Conservation (phyloP, 2,113 vertebrate genomes). For the Opisthocomus hoazin region DNA sequence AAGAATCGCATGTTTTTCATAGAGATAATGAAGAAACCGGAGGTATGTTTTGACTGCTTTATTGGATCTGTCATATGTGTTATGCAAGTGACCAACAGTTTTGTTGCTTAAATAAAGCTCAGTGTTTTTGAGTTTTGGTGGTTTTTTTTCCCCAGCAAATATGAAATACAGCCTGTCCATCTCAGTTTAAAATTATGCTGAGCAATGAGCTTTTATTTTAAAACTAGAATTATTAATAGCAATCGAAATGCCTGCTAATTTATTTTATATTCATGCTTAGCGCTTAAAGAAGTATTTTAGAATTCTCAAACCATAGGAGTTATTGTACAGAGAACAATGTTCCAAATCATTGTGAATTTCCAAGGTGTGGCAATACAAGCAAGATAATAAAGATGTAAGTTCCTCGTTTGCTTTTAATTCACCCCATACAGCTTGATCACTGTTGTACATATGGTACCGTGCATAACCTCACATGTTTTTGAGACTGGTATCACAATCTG, state of each 20-base stretch:
- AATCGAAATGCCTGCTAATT: neutral
- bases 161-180: neutral
- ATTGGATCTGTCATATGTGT: neutral
- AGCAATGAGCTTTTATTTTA: neutral
- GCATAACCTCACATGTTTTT: neutral
- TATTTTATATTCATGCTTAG: neutral
- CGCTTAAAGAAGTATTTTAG: neutral
- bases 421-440: too few relatives aligned
- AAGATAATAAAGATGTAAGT: neutral
- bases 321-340: neutral
- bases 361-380: neutral
- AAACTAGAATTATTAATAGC: neutral
- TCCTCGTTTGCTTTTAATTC: neutral
- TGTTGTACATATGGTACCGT: rapidly evolving
- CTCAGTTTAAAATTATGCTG: neutral
- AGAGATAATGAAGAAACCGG: slow-evolving; percentile 92
- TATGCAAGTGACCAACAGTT: neutral
- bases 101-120: neutral
- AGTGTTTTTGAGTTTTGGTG: neutral
- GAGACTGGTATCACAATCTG: rapidly evolving
- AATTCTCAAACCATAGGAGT: neutral
- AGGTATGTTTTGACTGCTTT: slow-evolving; percentile 74
- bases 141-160: neutral
- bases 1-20: slow-evolving; percentile 98
- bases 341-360: neutral